phyloP scores from a whole-genome alignment of 1,140 invertebrate species.

The Drosophila persimilis region DNA sequence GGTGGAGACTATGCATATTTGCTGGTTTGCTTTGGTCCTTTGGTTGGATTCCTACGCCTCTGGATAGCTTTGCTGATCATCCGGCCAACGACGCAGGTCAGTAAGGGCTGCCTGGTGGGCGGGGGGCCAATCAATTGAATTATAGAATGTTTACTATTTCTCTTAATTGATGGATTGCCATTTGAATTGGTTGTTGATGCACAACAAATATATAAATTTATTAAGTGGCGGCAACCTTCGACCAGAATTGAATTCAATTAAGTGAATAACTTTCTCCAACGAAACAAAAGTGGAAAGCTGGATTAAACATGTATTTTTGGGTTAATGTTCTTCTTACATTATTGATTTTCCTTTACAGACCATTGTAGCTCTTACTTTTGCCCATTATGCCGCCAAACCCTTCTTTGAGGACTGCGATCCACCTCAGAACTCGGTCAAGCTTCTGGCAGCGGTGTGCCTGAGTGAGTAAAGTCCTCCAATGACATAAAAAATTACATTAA shows the following conservation, averaged over 20 bases:
- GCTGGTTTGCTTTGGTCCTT: constrained; percentile 92
- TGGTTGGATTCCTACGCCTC: constrained; percentile 93
- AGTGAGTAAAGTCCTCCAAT: constrained; percentile 85
- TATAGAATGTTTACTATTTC: constrained; percentile 35
- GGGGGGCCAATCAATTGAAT: constrained; percentile 43
- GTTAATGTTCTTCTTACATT: not conserved
- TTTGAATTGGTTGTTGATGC: constrained; percentile 37
- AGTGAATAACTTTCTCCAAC: constrained; percentile 35
- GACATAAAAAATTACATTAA: not conserved
- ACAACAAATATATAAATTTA: constrained; percentile 40
- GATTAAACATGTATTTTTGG: not conserved
- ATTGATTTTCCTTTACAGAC: constrained; percentile 84
- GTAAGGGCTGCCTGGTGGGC: not conserved
- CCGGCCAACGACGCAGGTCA: constrained; percentile 88
- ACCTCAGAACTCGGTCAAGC: constrained; percentile 86
- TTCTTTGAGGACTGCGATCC: constrained; percentile 90
- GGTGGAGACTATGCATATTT: constrained; percentile 96
- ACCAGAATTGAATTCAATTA: constrained; percentile 52
- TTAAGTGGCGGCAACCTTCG: constrained; percentile 42
- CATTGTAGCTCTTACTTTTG: constrained; percentile 92
- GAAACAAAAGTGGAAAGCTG: constrained; percentile 1
- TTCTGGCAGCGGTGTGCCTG: constrained; percentile 89
- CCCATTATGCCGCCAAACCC: constrained; percentile 91
- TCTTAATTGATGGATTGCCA: constrained; percentile 30
- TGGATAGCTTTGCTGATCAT: constrained; percentile 95